Conservation (phyloP, 2,113 vertebrate genomes). For the Tilapia sparmanii region DNA sequence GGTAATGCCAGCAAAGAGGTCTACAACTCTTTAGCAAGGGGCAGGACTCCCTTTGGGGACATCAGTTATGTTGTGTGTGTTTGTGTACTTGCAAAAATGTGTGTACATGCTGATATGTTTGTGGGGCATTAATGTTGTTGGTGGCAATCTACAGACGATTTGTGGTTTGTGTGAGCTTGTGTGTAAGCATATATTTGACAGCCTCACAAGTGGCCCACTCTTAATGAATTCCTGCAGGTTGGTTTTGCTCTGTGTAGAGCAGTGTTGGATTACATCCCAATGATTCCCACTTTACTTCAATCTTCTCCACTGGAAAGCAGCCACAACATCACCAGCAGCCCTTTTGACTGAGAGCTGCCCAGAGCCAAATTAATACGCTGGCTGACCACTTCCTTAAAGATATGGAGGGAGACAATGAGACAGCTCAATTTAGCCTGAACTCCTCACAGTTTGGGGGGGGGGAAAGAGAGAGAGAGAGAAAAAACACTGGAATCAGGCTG, state of each 20-base stretch:
- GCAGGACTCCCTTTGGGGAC: background rate
- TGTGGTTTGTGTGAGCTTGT: background rate
- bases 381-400: background rate
- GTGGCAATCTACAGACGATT: conserved; percentile 32
- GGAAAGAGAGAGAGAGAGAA: rapidly evolving
- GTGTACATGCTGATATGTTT: background rate
- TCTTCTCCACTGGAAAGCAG: conserved; percentile 17
- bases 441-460: background rate
- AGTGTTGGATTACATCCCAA: background rate
- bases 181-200: background rate
- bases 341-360: background rate
- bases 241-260: background rate
- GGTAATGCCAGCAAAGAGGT: conserved; percentile 16
- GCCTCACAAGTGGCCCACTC: background rate
- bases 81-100: background rate
- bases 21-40: conserved; percentile 11
- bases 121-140: background rate
- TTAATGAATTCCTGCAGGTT: conserved; percentile 24
- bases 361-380: conserved; percentile 6
- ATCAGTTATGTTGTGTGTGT: background rate
- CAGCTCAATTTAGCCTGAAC: background rate
- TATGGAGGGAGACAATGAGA: background rate
- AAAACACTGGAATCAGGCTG: background rate
- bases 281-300: background rate
- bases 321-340: background rate